Evolutionary conservation across 1,140 invertebrate species (phyloP).

Genomic region (Pemphigus obesinymphae): DNA sequence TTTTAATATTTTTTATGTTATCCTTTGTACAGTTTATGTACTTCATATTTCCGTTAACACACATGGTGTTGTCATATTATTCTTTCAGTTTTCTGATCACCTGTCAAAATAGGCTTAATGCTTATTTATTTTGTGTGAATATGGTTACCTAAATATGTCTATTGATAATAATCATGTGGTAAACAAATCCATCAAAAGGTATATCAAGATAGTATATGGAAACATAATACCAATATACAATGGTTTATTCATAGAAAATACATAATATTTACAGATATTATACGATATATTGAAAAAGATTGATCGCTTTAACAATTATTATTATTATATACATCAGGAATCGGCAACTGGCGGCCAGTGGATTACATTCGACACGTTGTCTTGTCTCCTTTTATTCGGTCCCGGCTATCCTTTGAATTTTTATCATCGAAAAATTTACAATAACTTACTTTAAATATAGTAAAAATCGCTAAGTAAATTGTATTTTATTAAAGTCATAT

Average conservation of each 20-base stretch:
- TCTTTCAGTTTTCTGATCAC: not conserved
- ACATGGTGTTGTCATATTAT: not conserved
- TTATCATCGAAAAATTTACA: too few species aligned
- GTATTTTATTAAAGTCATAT: too few species aligned
- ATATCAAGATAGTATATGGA: not conserved
- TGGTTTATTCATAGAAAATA: not conserved
- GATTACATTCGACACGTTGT: too few species aligned
- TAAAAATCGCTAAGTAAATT: too few species aligned
- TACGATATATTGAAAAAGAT: too few species aligned
- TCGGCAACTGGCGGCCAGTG: too few species aligned
- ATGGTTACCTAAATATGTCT: not conserved
- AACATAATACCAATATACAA: not conserved
- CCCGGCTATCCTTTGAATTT: too few species aligned
- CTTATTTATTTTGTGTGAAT: not conserved
- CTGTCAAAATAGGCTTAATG: not conserved
- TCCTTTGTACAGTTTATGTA: not conserved
- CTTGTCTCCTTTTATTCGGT: too few species aligned
- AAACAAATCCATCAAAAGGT: not conserved
- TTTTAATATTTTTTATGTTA: not conserved
- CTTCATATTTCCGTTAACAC: not conserved
- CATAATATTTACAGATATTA: too few species aligned
- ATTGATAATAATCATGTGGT: not conserved
- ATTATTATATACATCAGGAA: too few species aligned
- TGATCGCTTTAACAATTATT: too few species aligned
- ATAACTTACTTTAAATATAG: too few species aligned